These are phyloP conservation scores for Desmophyllum pertusum DNA, from an alignment of 92 coral and sea anemone genomes.

Conservation along the genomic window DNA sequence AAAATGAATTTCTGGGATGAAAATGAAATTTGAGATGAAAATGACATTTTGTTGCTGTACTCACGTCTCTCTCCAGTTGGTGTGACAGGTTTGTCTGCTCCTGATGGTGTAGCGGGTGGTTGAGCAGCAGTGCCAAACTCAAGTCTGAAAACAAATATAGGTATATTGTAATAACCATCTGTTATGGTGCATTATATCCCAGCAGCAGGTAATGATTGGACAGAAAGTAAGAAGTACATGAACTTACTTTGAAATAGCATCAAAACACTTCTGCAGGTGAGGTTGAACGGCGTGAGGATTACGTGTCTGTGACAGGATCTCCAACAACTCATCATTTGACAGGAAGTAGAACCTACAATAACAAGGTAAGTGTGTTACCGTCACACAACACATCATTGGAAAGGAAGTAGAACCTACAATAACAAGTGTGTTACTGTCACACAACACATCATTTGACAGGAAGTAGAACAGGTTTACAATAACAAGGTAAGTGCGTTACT, in stretches of 20 bases:
- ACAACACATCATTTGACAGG: background rate
- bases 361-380: background rate
- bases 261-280: conserved; percentile 98
- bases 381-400: background rate
- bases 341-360: conserved; percentile 85
- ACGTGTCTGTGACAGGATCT: conserved; percentile 96
- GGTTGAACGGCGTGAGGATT: conserved; percentile 99
- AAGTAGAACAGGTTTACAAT: background rate
- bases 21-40: too few relatives aligned
- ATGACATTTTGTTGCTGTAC: conserved; percentile 18
- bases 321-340: conserved; percentile 95
- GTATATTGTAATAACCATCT: background rate
- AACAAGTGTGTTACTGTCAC: background rate
- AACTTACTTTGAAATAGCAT: conserved; percentile 94
- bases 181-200: background rate
- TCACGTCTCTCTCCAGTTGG: conserved; percentile 95
- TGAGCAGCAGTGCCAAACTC: conserved; percentile 94
- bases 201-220: background rate
- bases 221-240: background rate
- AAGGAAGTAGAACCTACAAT: too few relatives aligned
- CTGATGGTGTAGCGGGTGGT: conserved; percentile 85
- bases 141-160: conserved; percentile 62
- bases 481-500: background rate
- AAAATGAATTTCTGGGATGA: too few relatives aligned
- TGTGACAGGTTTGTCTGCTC: conserved; percentile 79